Evolutionary conservation across 2,888 invertebrate genomes (phyloP).

Genomic region (Oeneis ivallda): DNA sequence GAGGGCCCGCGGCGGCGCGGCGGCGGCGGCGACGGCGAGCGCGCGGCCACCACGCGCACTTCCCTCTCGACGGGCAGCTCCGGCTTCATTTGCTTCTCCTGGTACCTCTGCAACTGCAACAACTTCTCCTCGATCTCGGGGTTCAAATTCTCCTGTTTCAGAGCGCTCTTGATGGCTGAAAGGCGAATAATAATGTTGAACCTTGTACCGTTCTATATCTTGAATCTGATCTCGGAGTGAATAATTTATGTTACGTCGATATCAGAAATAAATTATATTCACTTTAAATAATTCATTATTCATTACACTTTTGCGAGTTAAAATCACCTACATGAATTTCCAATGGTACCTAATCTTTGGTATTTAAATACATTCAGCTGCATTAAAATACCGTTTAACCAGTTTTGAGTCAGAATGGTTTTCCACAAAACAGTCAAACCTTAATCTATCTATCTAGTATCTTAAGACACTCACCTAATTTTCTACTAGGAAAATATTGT

Average conservation of each 20-base stretch:
- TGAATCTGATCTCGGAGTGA: not conserved
- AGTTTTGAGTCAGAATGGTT: too few relatives aligned
- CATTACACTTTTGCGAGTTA: too few relatives aligned
- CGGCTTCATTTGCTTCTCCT: constrained; percentile 89
- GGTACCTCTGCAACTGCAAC: constrained; percentile 91
- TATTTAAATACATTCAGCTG: too few relatives aligned
- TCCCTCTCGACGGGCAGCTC: constrained; percentile 68
- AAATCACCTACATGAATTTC: too few relatives aligned
- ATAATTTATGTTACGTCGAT: too few relatives aligned
- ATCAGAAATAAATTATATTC: too few relatives aligned
- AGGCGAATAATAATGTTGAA: constrained; percentile 13
- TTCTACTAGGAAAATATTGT: not conserved
- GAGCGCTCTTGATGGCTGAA: constrained; percentile 94
- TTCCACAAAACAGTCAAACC: too few relatives aligned
- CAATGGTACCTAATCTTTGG: too few relatives aligned
- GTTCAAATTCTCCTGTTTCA: constrained; percentile 94
- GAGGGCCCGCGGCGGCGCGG: constrained; percentile 59
- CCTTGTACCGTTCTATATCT: not conserved
- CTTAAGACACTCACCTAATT: not conserved
- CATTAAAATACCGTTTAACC: too few relatives aligned
- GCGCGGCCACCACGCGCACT: constrained; percentile 49
- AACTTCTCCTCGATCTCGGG: constrained; percentile 96
- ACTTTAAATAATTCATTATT: too few relatives aligned
- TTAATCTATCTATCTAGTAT: too few relatives aligned
- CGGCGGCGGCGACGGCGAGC: constrained; percentile 56